Percentiles rank a stretch among this genome's conserved stretches.
Conservation (phyloP, 2,888 invertebrate genomes). For the Macrophya annulata region DNA sequence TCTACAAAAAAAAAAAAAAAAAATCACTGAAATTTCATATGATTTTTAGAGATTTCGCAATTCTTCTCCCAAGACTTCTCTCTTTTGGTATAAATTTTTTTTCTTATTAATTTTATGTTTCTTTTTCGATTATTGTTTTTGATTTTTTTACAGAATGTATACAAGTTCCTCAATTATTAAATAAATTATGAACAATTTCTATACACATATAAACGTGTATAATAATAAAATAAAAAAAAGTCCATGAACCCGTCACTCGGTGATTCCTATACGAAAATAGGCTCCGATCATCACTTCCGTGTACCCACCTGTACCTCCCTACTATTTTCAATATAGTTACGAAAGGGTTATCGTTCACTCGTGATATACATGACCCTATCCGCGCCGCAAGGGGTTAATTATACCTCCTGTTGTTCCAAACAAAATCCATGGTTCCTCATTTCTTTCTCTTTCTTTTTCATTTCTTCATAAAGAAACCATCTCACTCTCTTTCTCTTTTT, state of each 20-base stretch:
- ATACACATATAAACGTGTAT: no score
- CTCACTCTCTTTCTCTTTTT: neutral
- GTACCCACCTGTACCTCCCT: neutral
- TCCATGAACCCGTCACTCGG: neutral
- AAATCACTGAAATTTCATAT: no score
- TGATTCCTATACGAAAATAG: neutral
- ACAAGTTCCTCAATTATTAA: neutral
- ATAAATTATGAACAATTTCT: neutral
- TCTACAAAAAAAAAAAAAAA: no score
- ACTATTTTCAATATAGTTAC: constrained; percentile 15
- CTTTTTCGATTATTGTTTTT: no score
- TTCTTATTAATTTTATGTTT: no score
- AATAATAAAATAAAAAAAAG: neutral
- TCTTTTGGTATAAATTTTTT: neutral
- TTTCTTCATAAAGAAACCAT: no score
- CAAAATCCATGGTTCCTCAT: constrained; percentile 1
- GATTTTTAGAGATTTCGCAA: no score
- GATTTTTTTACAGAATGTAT: no score
- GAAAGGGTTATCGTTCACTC: neutral
- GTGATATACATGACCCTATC: neutral
- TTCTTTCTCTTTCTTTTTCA: neutral
- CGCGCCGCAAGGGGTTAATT: constrained; percentile 33
- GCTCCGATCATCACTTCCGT: constrained; percentile 9
- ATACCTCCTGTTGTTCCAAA: constrained; percentile 35
- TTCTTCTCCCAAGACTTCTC: neutral